Conservation (phyloP, 2,888 invertebrate species). For the Coecobrya sp. region DNA sequence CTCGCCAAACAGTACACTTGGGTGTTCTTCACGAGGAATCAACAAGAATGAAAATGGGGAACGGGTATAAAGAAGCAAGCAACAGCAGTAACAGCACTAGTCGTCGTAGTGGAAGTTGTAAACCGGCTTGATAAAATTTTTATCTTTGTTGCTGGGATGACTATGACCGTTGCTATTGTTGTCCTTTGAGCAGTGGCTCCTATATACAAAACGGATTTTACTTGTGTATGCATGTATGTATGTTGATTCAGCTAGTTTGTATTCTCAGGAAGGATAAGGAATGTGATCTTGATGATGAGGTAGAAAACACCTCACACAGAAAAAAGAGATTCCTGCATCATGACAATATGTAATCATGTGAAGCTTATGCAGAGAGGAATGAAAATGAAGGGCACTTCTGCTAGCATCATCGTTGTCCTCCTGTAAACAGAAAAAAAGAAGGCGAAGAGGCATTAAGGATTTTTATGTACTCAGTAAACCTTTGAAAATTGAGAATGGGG, state of each 20-base stretch:
- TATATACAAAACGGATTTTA: not conserved
- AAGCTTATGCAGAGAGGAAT: not conserved
- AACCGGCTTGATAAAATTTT: constrained; percentile 20
- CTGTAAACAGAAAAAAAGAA: no score
- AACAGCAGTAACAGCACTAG: not conserved
- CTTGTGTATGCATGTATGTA: not conserved
- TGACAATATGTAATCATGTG: not conserved
- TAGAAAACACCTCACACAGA: constrained; percentile 11
- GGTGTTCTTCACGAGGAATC: constrained; percentile 64
- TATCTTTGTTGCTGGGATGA: not conserved
- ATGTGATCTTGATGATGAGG: constrained; percentile 29
- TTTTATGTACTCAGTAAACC: not conserved
- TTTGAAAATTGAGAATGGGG: constrained; percentile 36
- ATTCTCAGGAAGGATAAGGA: constrained; percentile 43
- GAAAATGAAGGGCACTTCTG: constrained; percentile 45
- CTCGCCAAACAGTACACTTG: constrained; percentile 69
- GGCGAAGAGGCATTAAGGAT: not conserved
- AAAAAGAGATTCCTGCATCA: constrained; percentile 40
- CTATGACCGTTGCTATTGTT: no score
- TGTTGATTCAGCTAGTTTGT: not conserved
- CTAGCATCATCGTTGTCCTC: not conserved
- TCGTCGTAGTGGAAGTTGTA: not conserved
- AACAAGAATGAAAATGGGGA: constrained; percentile 52
- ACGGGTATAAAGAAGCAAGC: not conserved
- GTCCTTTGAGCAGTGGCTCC: not conserved